Conservation (phyloP, 2,797 vertebrate genomes). For the Pelodytes ibericus region DNA sequence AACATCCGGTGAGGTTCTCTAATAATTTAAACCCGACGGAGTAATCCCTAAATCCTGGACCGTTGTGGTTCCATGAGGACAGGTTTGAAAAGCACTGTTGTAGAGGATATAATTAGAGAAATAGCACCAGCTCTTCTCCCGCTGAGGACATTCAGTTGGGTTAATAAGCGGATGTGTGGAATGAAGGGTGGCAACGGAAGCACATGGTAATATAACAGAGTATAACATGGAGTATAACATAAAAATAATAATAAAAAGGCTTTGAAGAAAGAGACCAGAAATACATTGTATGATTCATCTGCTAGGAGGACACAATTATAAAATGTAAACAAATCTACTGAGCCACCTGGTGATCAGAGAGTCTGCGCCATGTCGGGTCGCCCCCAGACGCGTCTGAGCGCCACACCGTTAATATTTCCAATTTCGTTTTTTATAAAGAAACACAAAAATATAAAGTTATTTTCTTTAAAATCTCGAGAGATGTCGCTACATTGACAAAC, state of each 20-base stretch:
- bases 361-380: background rate
- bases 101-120: too few species aligned
- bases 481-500: slow-evolving; percentile 36
- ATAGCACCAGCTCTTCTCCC: too few species aligned
- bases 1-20: too few species aligned
- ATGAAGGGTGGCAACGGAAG: too few species aligned
- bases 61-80: too few species aligned
- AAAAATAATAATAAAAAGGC: background rate
- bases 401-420: slow-evolving; percentile 6
- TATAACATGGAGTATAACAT: too few species aligned
- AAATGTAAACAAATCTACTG: slow-evolving; percentile 53
- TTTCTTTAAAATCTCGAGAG: slow-evolving; percentile 41
- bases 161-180: too few species aligned
- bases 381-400: background rate
- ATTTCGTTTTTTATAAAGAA: slow-evolving; percentile 41
- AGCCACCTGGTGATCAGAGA: slow-evolving; percentile 8
- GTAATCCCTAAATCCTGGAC: too few species aligned
- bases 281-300: slow-evolving; percentile 33
- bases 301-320: slow-evolving; percentile 43
- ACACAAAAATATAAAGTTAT: slow-evolving; percentile 48
- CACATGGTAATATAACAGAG: too few species aligned
- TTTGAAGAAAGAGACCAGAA: slow-evolving; percentile 14
- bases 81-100: too few species aligned
- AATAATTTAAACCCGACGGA: too few species aligned
- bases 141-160: too few species aligned